phyloP scores from a whole-genome alignment of 2,888 invertebrate species.

The Bembecia ichneumoniformis region DNA sequence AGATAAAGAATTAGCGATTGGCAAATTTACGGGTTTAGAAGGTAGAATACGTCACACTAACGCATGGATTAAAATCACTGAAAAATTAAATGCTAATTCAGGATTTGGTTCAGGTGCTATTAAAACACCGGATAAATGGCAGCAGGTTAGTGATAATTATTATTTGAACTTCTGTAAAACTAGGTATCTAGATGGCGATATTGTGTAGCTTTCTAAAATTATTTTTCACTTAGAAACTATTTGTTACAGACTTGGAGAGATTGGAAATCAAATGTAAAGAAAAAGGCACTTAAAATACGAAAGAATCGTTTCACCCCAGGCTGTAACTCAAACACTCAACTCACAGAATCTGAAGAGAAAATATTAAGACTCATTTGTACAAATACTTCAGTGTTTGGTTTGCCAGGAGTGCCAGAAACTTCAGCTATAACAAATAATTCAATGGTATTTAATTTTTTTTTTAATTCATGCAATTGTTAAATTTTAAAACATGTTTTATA shows the following conservation, averaged over 20 bases:
- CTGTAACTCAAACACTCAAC: slow-evolving; percentile 29
- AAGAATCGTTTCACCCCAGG: slow-evolving; percentile 43
- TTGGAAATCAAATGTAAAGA: slow-evolving; percentile 51
- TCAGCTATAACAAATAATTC: slow-evolving; percentile 22
- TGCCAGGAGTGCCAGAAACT: slow-evolving; percentile 42
- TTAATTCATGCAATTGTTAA: neutral
- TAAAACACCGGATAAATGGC: slow-evolving; percentile 52
- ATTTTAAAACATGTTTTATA: neutral
- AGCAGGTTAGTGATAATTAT: slow-evolving; percentile 25
- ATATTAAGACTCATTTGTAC: slow-evolving; percentile 40
- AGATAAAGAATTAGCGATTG: slow-evolving; percentile 44
- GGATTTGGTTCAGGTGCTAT: slow-evolving; percentile 48
- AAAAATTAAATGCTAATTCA: slow-evolving; percentile 44
- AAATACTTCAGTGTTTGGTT: slow-evolving; percentile 40
- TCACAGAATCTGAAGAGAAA: slow-evolving; percentile 44
- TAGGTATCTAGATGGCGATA: too few species aligned
- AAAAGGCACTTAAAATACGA: slow-evolving; percentile 46
- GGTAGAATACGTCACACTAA: slow-evolving; percentile 43
- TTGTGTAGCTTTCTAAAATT: neutral
- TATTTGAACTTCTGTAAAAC: too few species aligned
- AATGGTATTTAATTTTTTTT: slow-evolving; percentile 18
- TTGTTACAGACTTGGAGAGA: slow-evolving; percentile 40
- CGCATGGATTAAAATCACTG: slow-evolving; percentile 47
- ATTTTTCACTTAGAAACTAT: slow-evolving; percentile 1
- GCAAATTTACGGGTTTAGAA: slow-evolving; percentile 40